Base-by-base conservation (phyloP, 2,888 invertebrate genomes). In the Thereva unica region DNA sequence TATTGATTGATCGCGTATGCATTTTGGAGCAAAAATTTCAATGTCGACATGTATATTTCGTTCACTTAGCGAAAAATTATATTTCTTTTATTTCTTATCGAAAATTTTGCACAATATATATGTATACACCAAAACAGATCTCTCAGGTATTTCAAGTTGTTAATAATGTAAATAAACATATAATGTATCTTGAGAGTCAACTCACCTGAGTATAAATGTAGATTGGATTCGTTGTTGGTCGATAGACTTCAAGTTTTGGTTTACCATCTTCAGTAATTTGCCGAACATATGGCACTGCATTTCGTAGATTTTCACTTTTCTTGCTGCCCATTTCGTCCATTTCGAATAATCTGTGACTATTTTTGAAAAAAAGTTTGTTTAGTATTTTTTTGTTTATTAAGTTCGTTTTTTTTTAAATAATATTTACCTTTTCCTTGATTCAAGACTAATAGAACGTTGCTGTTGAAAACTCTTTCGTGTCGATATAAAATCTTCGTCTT, bases 401-500 rank as follows among this genome's bases (percentile, higher is more conserved):
- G n/a, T n/a, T 8, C 23, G 41, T n/a, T 50, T 49, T 40, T 4
- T 5, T 8, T 37, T n/a, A n/a, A 45, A 10, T 37, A 23, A 5
- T 38, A 12, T 66, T 70, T 71, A 81, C 82, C 80, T 87, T 73
- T 85, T 86, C 71, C 85, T 84, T 78, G 86, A 86, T 70, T 86
- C 87, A 74, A 85, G 80, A 77, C 87, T 87, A 69, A 86, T 84
- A 73, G 86, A 85, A 64, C 86, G 83, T 69, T 85, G 80, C 73
- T 86, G 85, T 75, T 87, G 87, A 74, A 86, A 87, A 74, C 84
- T 85, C 66, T 84, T 84, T 34, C 87, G 80, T 10, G 85, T 84
- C 41, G 84, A 82, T 71, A 84, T 82, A 72, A 85, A 86, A 67
- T 86, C 84, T 56, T 80, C 81, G 74, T 79, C 79, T 61, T 80